Evolutionary conservation across 1,140 invertebrate species (phyloP), one percentile per base, ranked within the genome.

Genomic region (Linepithema humile): DNA sequence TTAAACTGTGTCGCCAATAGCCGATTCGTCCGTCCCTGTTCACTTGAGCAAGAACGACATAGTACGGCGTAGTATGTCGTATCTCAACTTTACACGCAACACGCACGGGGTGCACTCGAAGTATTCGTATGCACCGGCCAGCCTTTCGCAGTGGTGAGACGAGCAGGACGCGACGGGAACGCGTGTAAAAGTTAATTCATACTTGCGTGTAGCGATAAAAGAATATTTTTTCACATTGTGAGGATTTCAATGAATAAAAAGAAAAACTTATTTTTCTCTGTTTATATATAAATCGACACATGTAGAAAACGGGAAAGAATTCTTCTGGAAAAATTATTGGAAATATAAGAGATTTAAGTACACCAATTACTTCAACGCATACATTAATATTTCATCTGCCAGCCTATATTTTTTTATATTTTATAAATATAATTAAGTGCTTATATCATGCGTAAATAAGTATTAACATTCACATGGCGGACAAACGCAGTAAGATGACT

Each of bases 51-150:
- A 78, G 40, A 70, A 69, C 83, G 53, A 48, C 83, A 64, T 84
- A 84, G 83, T 84, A 84, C 75, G 65, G 45, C 83, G 75, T 70
- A 74, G 75, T 82, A 78, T 50, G 62, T 69, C 64, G 74, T 65
- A 67, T 69, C 72, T 64, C 82, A 73, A 32, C 38, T 83, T 65
- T 74, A 65, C 72, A 77, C 82, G 62, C 72, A 73, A 67, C 74
- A 75, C 57, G 80, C 80, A 59, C 40, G 20, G 65, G 4, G 20
- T 10, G 43, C 67, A 83, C 57, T 48, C 72, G 59, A 65, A 40
- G 57, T 40, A 48, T 77, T 57, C 73, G 73, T 64, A 59, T 59
- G 73, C 73, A 77, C 73, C 73, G 40, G 50, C 50, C 50, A 50
- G 59, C 29, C 59, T 77, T 64, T 75, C 59, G 73, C 26, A 57